These are phyloP conservation scores for Petaurus breviceps DNA, from an alignment of 2,113 vertebrate genomes.

Conservation along the genomic window DNA sequence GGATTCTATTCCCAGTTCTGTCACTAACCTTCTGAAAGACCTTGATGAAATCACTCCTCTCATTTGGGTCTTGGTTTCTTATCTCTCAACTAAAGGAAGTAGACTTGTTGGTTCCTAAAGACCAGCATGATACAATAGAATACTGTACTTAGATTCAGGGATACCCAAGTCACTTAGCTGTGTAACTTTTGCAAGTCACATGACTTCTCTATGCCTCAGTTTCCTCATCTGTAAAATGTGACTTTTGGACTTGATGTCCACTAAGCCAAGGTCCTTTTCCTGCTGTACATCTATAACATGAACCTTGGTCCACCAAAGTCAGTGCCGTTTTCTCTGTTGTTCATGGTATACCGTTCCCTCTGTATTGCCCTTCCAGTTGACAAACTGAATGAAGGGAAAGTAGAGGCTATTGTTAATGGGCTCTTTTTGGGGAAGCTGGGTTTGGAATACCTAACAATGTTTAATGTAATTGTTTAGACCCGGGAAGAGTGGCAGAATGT, in stretches of 20 bases:
- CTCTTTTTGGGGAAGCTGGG: not conserved
- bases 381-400: not conserved
- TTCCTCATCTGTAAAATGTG: not conserved
- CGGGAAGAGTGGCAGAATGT: slow-evolving; percentile 98
- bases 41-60: not conserved
- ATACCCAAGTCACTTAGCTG: not conserved
- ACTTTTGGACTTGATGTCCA: not conserved
- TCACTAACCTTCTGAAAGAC: not conserved
- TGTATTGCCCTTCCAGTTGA: not conserved
- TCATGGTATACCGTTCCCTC: not conserved
- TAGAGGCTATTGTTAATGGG: not conserved
- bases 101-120: not conserved
- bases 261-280: not conserved
- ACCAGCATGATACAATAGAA: not conserved
- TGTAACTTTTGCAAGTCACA: not conserved
- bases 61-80: not conserved
- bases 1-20: not conserved
- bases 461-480: slow-evolving; percentile 85
- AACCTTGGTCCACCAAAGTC: not conserved
- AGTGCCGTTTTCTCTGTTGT: not conserved
- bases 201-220: not conserved
- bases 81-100: not conserved
- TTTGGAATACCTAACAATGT: slow-evolving; percentile 35
- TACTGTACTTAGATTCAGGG: not conserved
- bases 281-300: not conserved